Percentiles rank a stretch among this genome's conserved stretches.
These are phyloP conservation scores for Creontiades dilutus DNA, from an alignment of 2,888 invertebrate species.

Conservation along the genomic window DNA sequence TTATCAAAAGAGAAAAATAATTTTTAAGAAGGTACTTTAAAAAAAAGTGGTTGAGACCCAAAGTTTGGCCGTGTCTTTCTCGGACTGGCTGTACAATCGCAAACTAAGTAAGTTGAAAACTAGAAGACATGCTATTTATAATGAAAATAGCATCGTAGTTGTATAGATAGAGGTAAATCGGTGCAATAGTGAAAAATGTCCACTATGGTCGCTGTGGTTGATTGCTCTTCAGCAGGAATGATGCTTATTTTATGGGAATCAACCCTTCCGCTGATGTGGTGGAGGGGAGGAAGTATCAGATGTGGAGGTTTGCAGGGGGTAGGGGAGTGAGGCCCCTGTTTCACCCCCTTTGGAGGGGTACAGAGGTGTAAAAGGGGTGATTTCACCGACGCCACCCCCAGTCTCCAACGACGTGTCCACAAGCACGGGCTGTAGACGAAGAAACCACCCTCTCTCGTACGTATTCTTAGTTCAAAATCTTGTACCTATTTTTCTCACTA, in stretches of 20 bases:
- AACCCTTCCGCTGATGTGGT: conserved; percentile 18
- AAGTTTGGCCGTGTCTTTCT: too few relatives aligned
- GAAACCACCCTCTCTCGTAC: background rate
- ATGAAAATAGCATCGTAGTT: too few relatives aligned
- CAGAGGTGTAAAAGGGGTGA: conserved; percentile 34
- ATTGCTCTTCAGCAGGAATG: too few relatives aligned
- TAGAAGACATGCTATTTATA: too few relatives aligned
- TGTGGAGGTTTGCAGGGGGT: background rate
- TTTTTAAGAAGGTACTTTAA: too few relatives aligned
- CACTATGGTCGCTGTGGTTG: too few relatives aligned
- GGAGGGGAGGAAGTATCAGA: background rate
- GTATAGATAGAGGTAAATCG: too few relatives aligned
- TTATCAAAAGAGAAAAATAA: too few relatives aligned
- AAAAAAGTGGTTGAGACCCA: too few relatives aligned
- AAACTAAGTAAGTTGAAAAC: too few relatives aligned
- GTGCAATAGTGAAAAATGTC: too few relatives aligned
- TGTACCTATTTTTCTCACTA: background rate
- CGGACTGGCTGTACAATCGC: too few relatives aligned
- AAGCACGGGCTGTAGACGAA: conserved; percentile 39
- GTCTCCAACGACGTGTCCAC: conserved; percentile 32
- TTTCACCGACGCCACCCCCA: background rate
- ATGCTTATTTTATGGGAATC: background rate
- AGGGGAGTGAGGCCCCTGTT: background rate
- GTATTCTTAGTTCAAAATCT: background rate
- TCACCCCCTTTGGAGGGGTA: background rate